Evolutionary conservation across 2,113 vertebrate species (phyloP).

Genomic region (Melanocharis versteri): DNA sequence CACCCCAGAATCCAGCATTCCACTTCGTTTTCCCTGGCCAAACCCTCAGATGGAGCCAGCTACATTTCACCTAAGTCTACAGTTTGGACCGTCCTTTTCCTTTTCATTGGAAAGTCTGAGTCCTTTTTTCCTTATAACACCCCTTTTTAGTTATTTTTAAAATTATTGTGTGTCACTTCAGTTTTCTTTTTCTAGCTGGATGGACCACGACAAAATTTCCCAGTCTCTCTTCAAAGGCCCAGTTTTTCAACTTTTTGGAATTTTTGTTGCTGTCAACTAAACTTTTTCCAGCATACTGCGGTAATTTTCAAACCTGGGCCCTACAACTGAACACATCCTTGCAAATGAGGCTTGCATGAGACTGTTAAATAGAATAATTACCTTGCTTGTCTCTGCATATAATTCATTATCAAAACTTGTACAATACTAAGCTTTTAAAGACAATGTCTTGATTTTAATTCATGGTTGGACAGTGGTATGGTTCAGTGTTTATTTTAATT

Average conservation of each 20-base stretch:
- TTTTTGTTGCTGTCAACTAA: neutral
- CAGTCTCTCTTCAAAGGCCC: neutral
- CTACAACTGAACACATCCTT: neutral
- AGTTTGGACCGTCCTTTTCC: neutral
- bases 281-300: neutral
- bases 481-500: neutral
- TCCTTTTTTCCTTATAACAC: neutral
- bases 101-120: neutral
- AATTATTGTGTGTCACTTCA: neutral
- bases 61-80: neutral
- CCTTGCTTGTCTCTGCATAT: neutral
- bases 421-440: neutral
- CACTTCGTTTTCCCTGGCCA: neutral
- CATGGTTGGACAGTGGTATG: neutral
- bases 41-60: neutral
- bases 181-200: neutral
- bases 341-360: neutral
- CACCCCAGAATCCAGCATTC: neutral
- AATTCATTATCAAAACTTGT: neutral
- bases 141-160: neutral
- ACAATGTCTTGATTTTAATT: neutral
- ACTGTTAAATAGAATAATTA: constrained; percentile 5
- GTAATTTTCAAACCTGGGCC: neutral
- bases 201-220: neutral
- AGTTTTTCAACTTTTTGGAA: neutral